Evolutionary conservation across 2,797 vertebrate genomes (phyloP), one percentile per base, ranked within the genome.

Genomic region (Gephyroberyx darwinii): DNA sequence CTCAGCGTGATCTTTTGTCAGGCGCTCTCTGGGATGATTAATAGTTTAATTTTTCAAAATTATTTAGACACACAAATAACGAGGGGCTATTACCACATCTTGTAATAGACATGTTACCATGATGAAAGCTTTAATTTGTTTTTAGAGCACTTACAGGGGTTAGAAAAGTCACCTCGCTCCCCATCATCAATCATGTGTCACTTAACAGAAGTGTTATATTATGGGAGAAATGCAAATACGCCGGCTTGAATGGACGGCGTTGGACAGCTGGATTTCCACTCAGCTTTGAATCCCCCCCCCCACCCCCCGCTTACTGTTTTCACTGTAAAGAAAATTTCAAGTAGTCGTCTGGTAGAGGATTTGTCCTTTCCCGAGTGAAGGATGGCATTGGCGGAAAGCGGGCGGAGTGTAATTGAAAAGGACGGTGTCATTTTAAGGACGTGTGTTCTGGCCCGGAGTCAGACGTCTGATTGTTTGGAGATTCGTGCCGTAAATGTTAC

Each of bases 101-200:
- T 87, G 87, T 92, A 93, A 94, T 92, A 89, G 93, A 93, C 91
- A 71, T 82, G 92, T 92, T 91, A 90, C 88, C 74, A 88, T 92
- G 93, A 95, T 95, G 92, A 95, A 95, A 94, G 93, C 86, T 86
- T 92, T 91, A 91, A 93, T 93, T 94, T 94, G 93, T 94, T 94
- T 94, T 93, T 77, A 84, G 89, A 93, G 91, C 93, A 93, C 92
- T 93, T 93, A 93, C 80, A 76, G 89, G 90, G 93, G 88, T 94
- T 92, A 92, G 88, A 91, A 91, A 93, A 94, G 92, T 90, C 91
- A 88, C 88, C 81, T 68, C 74, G 52, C 80, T 90, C 89, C 79
- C 88, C 88, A 63, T 94, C 92, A 95, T 95, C 93, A 93, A 95
- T 94, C 94, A 95, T 93, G 70, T 92, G 91, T 94, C 92, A 92